phyloP scores from a whole-genome alignment of 2,113 vertebrate species.

The Colinus virginianus region DNA sequence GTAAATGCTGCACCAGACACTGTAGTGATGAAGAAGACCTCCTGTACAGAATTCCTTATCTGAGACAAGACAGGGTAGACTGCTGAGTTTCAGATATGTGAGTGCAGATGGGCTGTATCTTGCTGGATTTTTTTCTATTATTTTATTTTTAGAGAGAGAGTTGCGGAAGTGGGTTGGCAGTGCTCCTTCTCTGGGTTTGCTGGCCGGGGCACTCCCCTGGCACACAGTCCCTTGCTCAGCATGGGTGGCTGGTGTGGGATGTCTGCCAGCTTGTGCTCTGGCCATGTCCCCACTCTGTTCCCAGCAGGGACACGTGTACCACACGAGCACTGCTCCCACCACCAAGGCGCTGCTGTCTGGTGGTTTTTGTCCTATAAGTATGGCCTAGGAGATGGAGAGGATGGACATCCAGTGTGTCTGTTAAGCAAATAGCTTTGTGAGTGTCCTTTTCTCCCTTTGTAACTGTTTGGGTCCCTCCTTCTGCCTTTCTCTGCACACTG shows the following conservation, averaged over 20 bases:
- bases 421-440: not conserved
- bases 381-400: not conserved
- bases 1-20: not conserved
- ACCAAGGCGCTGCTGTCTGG: not conserved
- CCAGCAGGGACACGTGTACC: not conserved
- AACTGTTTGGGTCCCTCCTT: not conserved
- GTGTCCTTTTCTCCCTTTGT: not conserved
- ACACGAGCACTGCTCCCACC: not conserved
- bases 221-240: not conserved
- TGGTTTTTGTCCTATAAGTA: not conserved
- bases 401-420: not conserved
- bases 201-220: not conserved
- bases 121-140: not conserved
- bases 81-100: not conserved
- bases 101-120: not conserved
- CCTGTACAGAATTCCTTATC: not conserved
- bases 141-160: not conserved
- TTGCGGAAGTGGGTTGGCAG: not conserved
- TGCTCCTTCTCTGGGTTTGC: not conserved
- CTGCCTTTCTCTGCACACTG: not conserved
- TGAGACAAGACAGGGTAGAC: not conserved
- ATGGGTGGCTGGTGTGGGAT: fast-evolving
- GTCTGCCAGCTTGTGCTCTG: not conserved
- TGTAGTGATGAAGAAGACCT: not conserved
- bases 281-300: not conserved